These are phyloP conservation scores for Orcinus orca DNA, from an alignment of 2,113 vertebrate species.

Conservation along the genomic window DNA sequence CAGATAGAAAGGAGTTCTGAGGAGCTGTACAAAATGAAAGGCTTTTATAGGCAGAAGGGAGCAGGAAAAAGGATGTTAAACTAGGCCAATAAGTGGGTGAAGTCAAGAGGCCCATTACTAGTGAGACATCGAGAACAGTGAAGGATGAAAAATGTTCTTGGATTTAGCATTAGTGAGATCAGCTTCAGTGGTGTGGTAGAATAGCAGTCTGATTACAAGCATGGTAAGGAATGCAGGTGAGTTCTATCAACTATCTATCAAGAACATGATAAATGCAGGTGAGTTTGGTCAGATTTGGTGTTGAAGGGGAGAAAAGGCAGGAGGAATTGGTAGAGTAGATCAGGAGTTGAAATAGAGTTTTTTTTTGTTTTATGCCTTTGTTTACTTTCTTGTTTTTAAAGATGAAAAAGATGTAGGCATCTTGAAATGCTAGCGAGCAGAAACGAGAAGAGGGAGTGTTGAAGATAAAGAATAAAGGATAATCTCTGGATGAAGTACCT, in stretches of 20 bases:
- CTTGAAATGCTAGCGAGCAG: not conserved
- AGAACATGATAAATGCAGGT: too few relatives aligned
- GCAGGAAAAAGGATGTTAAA: not conserved
- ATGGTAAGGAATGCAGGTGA: not conserved
- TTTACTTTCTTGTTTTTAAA: not conserved
- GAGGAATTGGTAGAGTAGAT: not conserved
- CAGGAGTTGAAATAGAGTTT: not conserved
- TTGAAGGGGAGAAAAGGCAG: not conserved
- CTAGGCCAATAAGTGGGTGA: not conserved
- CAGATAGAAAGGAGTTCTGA: not conserved
- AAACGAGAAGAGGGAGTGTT: too few relatives aligned
- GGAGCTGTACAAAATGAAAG: not conserved
- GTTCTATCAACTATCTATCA: not conserved
- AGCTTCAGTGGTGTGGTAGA: not conserved
- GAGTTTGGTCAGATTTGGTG: not conserved
- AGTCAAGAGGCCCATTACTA: not conserved
- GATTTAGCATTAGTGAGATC: not conserved
- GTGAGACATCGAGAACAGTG: not conserved
- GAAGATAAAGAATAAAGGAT: too few relatives aligned
- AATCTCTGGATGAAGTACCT: too few relatives aligned
- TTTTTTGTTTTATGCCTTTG: not conserved
- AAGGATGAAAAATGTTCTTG: not conserved
- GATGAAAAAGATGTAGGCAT: not conserved
- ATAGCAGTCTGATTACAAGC: not conserved
- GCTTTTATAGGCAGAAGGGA: not conserved